A percentile compares a stretch with the other conserved stretches of the same genome.
These are phyloP conservation scores for Orchesella flavescens DNA, from an alignment of 2,888 invertebrate species.

Conservation along the genomic window DNA sequence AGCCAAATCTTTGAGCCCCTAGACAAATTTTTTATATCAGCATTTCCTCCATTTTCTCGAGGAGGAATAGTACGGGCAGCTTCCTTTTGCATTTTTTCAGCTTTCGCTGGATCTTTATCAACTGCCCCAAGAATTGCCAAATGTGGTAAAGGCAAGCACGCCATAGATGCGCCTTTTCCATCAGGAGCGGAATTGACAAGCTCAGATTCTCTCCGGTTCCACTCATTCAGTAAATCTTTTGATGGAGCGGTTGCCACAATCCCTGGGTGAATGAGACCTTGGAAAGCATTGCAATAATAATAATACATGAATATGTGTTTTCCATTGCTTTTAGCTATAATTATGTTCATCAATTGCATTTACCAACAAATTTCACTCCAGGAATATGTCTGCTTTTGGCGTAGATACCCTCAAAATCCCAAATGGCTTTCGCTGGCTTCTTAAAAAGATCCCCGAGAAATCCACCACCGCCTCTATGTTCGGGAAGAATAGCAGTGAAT, in stretches of 20 bases:
- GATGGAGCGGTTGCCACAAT: slow-evolving; percentile 66
- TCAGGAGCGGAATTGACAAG: slow-evolving; percentile 33
- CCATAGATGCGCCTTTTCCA: slow-evolving; percentile 39
- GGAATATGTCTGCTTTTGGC: slow-evolving; percentile 67
- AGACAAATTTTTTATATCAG: slow-evolving; percentile 68
- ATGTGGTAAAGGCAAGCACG: slow-evolving; percentile 48
- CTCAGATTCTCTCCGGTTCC: slow-evolving; percentile 64
- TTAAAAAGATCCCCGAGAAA: slow-evolving; percentile 61
- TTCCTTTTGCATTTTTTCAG: slow-evolving; percentile 58
- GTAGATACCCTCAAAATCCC: slow-evolving; percentile 69
- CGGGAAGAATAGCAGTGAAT: slow-evolving; percentile 48
- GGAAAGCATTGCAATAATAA: no score
- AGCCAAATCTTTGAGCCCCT: slow-evolving; percentile 67
- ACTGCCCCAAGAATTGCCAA: slow-evolving; percentile 55
- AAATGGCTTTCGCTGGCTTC: slow-evolving; percentile 63
- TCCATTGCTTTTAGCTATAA: background rate
- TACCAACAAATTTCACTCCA: slow-evolving; percentile 60
- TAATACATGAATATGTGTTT: no score
- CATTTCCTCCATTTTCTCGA: slow-evolving; percentile 68
- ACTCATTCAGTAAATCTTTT: slow-evolving; percentile 56
- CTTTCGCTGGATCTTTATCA: slow-evolving; percentile 55
- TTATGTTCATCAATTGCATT: background rate
- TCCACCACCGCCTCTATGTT: slow-evolving; percentile 62
- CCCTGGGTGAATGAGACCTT: slow-evolving; percentile 67
- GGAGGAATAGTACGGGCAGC: slow-evolving; percentile 67